Evolutionary conservation across 2,888 invertebrate species (phyloP).

Genomic region (Diaperis boleti): DNA sequence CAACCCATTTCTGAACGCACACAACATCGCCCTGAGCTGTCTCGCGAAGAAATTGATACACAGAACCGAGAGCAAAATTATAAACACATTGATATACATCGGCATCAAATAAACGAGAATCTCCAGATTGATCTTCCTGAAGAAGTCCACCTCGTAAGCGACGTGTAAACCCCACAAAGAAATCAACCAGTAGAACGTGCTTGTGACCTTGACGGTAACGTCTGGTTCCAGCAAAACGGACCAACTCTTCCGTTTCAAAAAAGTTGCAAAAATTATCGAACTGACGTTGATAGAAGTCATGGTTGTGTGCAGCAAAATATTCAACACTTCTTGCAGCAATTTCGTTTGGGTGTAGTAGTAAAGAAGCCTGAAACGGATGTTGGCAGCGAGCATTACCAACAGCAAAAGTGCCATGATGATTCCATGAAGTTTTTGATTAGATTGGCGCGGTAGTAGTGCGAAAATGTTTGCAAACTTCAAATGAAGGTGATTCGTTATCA

Average conservation of each 20-base stretch:
- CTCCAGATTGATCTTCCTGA: not conserved
- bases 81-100: not conserved
- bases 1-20: not conserved
- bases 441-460: not conserved
- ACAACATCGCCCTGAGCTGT: not conserved
- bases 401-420: not conserved
- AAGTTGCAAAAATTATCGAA: not conserved
- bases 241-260: not conserved
- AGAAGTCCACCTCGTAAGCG: not conserved
- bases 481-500: not conserved
- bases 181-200: not conserved
- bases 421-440: not conserved
- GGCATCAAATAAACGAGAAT: conserved; percentile 7
- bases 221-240: not conserved
- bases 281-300: conserved; percentile 5
- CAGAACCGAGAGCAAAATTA: conserved; percentile 1
- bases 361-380: not conserved
- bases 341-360: not conserved
- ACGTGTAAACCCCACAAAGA: not conserved
- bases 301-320: conserved; percentile 2
- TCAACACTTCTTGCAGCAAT: not conserved
- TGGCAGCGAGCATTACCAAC: not conserved
- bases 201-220: not conserved
- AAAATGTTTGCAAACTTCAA: conserved; percentile 6
- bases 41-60: conserved; percentile 7